Conservation (phyloP, 2,113 vertebrate genomes). For the Lipophrys pholis region DNA sequence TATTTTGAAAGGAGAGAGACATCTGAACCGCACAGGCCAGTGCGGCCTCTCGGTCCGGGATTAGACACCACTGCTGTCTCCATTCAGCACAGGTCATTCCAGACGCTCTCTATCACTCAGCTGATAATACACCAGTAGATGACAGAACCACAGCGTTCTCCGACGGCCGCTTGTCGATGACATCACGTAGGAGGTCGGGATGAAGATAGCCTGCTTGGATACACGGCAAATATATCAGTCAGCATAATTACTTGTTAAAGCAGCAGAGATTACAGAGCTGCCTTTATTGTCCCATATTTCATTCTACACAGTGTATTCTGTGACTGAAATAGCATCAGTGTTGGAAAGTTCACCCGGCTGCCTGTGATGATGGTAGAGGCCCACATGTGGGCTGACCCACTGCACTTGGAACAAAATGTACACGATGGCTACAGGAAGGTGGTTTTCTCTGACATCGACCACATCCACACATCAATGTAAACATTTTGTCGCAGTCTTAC, state of each 20-base stretch:
- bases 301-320: constrained; percentile 1
- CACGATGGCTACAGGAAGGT: background rate
- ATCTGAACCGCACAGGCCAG: too few species aligned
- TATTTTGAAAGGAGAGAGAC: too few species aligned
- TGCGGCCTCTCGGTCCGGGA: too few species aligned
- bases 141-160: constrained; percentile 26
- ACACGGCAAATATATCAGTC: constrained; percentile 32
- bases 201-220: constrained; percentile 21
- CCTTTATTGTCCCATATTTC: constrained; percentile 15
- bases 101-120: background rate
- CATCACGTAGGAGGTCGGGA: constrained; percentile 8
- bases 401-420: background rate
- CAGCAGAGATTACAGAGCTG: constrained; percentile 3
- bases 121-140: constrained; percentile 32
- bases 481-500: background rate
- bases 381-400: background rate
- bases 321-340: constrained; percentile 14
- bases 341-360: constrained; percentile 8
- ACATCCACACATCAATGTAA: too few species aligned
- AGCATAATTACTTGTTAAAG: constrained; percentile 33
- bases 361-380: background rate
- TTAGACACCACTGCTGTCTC: too few species aligned
- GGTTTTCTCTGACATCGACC: too few species aligned
- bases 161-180: constrained; percentile 30
- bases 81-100: too few species aligned